phyloP scores from a whole-genome alignment of 2,113 vertebrate genomes.

The Pseudolaguvia tuberculata region DNA sequence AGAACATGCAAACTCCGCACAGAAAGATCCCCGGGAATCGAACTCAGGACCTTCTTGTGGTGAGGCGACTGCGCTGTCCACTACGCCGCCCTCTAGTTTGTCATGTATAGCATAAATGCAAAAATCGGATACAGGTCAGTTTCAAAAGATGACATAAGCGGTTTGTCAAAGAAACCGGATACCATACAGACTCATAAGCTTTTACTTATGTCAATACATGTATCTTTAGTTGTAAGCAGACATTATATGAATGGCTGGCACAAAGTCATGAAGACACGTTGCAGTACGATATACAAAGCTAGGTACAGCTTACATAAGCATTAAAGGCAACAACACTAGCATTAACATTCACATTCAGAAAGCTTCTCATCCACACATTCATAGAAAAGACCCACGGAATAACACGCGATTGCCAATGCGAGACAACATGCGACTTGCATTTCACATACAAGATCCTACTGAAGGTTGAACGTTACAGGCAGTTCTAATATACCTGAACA shows the following conservation, averaged over 20 bases:
- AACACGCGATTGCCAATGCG: background rate
- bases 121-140: no score
- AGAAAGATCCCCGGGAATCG: no score
- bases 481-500: background rate
- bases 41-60: no score
- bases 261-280: background rate
- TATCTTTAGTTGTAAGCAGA: background rate
- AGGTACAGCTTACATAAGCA: background rate
- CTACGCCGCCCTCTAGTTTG: no score
- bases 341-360: background rate
- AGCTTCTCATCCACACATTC: background rate
- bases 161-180: no score
- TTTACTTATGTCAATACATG: background rate
- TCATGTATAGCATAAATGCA: no score
- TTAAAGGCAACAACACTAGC: background rate
- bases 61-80: no score
- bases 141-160: no score
- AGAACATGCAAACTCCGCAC: no score
- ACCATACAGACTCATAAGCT: background rate
- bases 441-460: background rate
- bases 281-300: background rate
- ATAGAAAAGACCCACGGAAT: no score
- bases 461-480: background rate
- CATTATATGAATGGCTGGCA: background rate
- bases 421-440: background rate